A percentile compares a stretch with the other conserved stretches of the same genome.
phyloP scores from a whole-genome alignment of 2,888 invertebrate genomes.

The Himalopsyche japonica region DNA sequence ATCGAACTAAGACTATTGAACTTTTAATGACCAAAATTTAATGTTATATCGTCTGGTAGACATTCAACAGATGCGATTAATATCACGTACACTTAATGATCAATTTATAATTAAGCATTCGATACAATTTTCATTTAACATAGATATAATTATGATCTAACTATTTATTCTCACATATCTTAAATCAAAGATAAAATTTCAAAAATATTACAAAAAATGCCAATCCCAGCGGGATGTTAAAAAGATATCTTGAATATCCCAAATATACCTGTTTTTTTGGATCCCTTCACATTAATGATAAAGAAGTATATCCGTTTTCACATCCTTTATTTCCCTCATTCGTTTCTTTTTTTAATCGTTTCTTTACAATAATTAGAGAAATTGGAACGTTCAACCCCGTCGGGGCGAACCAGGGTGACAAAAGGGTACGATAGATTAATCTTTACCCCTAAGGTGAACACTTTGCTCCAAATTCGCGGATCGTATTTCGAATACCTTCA shows the following conservation, averaged over 20 bases:
- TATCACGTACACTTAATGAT: too few relatives aligned
- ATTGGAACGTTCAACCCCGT: constrained; percentile 32
- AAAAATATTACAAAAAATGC: too few relatives aligned
- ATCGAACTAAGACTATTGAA: too few relatives aligned
- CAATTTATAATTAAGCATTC: too few relatives aligned
- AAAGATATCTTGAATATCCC: constrained; percentile 22
- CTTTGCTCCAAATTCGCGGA: constrained; percentile 31
- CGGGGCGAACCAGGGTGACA: constrained; percentile 18
- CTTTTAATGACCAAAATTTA: too few relatives aligned
- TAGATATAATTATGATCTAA: too few relatives aligned
- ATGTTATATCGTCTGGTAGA: too few relatives aligned
- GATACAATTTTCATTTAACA: too few relatives aligned
- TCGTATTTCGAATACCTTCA: constrained; percentile 26
- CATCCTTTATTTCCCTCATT: neutral
- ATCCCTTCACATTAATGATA: neutral
- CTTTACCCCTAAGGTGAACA: constrained; percentile 35
- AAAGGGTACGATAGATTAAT: constrained; percentile 32
- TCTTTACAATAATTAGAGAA: constrained; percentile 40
- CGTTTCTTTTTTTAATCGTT: constrained; percentile 21
- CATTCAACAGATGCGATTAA: too few relatives aligned
- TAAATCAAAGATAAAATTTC: too few relatives aligned
- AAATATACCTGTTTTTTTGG: constrained; percentile 19
- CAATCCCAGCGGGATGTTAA: constrained; percentile 8
- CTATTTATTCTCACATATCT: too few relatives aligned
- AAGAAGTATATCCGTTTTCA: constrained; percentile 15